These are phyloP conservation scores for Falco peregrinus DNA, from an alignment of 2,797 vertebrate genomes.

Conservation along the genomic window DNA sequence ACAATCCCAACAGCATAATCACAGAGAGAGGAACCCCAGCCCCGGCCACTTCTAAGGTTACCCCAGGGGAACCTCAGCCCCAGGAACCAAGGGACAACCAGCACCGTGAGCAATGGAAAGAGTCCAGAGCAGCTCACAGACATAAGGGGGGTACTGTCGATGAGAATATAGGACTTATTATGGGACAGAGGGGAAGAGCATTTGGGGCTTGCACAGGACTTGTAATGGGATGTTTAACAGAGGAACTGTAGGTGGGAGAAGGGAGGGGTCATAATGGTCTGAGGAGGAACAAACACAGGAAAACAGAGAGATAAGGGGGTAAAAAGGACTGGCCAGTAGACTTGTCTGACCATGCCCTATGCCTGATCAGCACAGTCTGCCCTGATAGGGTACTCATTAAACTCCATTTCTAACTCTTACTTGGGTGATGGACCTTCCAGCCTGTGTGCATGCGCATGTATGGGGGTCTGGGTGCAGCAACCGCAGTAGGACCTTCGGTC, in stretches of 20 bases:
- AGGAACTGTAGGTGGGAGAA: neutral
- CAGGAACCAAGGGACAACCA: neutral
- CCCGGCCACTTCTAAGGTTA: neutral
- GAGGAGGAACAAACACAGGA: neutral
- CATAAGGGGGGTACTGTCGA: neutral
- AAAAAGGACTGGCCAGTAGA: neutral
- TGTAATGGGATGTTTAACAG: neutral
- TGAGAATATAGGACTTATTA: rapidly evolving
- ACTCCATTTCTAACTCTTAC: neutral
- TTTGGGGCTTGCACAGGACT: neutral
- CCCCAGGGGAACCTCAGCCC: neutral
- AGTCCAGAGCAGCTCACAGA: neutral
- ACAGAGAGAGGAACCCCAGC: neutral
- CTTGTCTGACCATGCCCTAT: neutral
- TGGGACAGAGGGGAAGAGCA: neutral
- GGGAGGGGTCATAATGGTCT: neutral
- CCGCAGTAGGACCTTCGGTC: neutral
- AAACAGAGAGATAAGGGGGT: neutral
- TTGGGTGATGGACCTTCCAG: neutral
- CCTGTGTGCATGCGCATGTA: rapidly evolving
- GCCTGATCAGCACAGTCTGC: neutral
- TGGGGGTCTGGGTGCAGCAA: neutral
- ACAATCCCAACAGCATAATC: neutral
- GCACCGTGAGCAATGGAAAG: neutral
- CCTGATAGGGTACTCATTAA: neutral